Evolutionary conservation across 2,797 vertebrate genomes (phyloP), one percentile per base, ranked within the genome.

Genomic region (Epinephelus coioides): DNA sequence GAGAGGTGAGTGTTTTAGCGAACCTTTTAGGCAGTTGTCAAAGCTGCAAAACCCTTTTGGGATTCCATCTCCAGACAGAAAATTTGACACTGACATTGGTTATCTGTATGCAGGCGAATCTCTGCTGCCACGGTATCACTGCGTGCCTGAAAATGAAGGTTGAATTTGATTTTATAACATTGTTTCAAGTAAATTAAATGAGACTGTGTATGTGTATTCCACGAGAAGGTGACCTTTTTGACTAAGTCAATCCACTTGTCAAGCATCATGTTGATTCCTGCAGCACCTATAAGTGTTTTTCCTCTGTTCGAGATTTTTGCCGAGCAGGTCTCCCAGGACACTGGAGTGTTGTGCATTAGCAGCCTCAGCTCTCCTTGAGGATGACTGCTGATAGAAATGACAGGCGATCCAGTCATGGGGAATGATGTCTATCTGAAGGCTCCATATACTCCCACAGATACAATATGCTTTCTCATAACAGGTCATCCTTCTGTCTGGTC

Each of bases 261-360:
- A 70, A 38, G 71, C 14, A 78, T 69, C 49, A 46, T 71, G 8
- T 80, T 78, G 63, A 60, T 72, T 81, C 44, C 54, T 55, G 9
- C 21, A 79, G 64, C 62, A 82, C 81, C 71, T 40, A 8, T 61
- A 76, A 86, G 78, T 86, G 78, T 82, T 91, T 80, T 85, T 83
- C 56, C 49, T 81, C 19, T 12, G 0, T 84, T 71, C 70, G 78
- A 78, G 76, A 27, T 67, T 79, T 82, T 84, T 63, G 44, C 59
- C 40, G n/a, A 59, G 61, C 27, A 47, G 25, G 72, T 88, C 89
- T 88, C 87, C 25, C 43, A 80, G 87, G 90, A 90, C 82, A n/a
- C 62, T 78, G 60, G 51, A 77, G 86, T 90, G 91, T 77, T 89
- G 89, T 92, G 86, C 93, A 90, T 92, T 93, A 91, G 88, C 88